Base-by-base conservation (phyloP, 1,140 invertebrate species). In the Mya arenaria region DNA sequence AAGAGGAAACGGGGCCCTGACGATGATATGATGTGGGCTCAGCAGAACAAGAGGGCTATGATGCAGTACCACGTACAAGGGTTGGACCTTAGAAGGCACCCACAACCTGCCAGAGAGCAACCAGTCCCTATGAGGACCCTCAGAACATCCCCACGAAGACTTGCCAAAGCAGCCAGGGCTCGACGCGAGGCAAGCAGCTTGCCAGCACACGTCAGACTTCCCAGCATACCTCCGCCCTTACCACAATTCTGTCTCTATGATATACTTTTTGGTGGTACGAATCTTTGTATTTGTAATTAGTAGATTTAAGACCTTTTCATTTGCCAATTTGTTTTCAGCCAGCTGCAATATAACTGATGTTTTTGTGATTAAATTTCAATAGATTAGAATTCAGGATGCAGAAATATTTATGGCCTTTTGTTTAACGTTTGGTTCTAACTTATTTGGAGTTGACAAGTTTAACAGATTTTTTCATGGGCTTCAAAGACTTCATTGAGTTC, bases 171-270 rank as follows among this genome's bases (percentile, higher is more conserved):
- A n/a, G 48, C 17, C 48, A 52, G 48, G 48, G 8, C 4, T 52
- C 19, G 48, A 23, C 19, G 48, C 17, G 48, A 23, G 19, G 17
- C 19, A 23, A 17, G 48, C 17, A 23, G 48, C 48, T 23, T 1
- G 1, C 17, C 19, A 1, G 48, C 48, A 17, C 48, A n/a, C 25
- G 25, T 52, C 10, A 17, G 25, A 4, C 19, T 75, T 32, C 72
- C 72, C 6, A 25, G 28, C 8, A 71, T 80, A 41, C 77, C 77
- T 19, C 44, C 58, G 1, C 55, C 63, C 1, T 32, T 69, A 25
- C 77, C 77, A 56, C 62, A 80, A 32, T 62, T 69, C 41, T 69
- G 77, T 65, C 63, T 80, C 25, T 69, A 19, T 56, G 77, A 80
- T 41, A 56, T 80, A 23, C 58, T 80, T 37, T 71, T 71, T 71